Evolutionary conservation across 2,888 invertebrate species (phyloP), one percentile per base, ranked within the genome.

Genomic region (Zele albiditarsus): DNA sequence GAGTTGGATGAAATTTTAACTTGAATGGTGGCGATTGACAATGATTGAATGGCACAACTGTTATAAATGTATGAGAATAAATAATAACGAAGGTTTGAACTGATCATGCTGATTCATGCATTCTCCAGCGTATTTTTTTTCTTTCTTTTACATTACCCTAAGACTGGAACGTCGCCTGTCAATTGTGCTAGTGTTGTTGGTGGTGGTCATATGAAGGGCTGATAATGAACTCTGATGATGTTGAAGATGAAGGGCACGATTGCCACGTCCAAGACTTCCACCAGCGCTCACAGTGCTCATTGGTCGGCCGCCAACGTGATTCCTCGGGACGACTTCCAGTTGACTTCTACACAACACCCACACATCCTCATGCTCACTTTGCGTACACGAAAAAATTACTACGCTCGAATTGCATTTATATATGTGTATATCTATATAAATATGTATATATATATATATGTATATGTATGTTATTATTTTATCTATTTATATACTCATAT

Each of bases 161-260:
- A 90, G 88, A 83, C 90, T 90, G 82, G 90, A 90, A 82, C 90
- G 86, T 80, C 90, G 88, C 72, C 88, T 85, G 80, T 90, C 89
- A 77, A 87, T 85, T 23, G 88, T 88, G 80, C 84, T 86, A 74
- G 84, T 82, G 53, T 14, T 86, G 71, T 84, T 82, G 65, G 70
- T 79, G 23, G 79, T 74, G 60, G 88, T 82, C 82, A 87, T 87
- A 81, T 88, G 88, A 8, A 88, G 86, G 58, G 85, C 86, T 46
- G 87, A 84, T 57, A 88, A 82, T 66, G 87, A 87, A 75, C 86
- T 88, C 81, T 88, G 88, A 73, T 88, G 87, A 76, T 89, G 88
- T 73, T 88, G 89, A 31, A 86, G 84, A 71, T 88, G 88, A 10
- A 87, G 78, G 38, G 85, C 84, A 23, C 80, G 81, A 74, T 80